Evolutionary conservation across 2,888 invertebrate genomes (phyloP), one percentile per base, ranked within the genome.

Genomic region (Amiota mariae): DNA sequence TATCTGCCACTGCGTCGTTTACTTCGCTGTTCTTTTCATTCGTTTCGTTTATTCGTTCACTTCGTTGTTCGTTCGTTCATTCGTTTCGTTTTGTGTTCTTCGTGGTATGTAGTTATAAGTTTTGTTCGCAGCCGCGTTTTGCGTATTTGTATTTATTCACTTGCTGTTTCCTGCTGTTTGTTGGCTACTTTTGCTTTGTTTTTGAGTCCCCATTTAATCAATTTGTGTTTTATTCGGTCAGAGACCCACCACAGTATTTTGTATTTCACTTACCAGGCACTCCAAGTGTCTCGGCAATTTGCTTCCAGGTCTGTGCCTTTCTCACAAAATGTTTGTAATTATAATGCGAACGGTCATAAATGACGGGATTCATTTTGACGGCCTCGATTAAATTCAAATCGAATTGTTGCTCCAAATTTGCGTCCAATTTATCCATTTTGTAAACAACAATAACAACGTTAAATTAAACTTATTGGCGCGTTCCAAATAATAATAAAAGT

Each of bases 271-370:
- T 84, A 89, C 88, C 88, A 79, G 86, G 84, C 76, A 88, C 87
- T 70, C 88, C 88, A 74, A 88, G 88, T 49, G 88, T 84, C 76
- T 89, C 88, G 59, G 88, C 88, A 59, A 88, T 88, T 79, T 86
- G 87, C 70, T 88, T 88, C 88, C 88, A 88, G 24, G 88, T 87
- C 76, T 89, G 89, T 47, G 88, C 88, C 80, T 88, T 88, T 68
- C 88, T 82, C 70, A 88, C 88, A 76, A 88, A 88, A 77, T 88
- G 88, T 73, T 88, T 88, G 75, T 88, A 88, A 77, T 88, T 88
- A 76, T 88, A 89, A 77, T 88, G 88, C 8, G 88, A 89, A 18
- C 88, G 87, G 80, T 88, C 88, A 77, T 88, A 88, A 75, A 88
- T 88, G 72, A 88, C 89, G 73, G 89, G 88, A 82, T 88, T 89